Conservation (phyloP, 2,888 invertebrate genomes). For the Mesochorus sp. region DNA sequence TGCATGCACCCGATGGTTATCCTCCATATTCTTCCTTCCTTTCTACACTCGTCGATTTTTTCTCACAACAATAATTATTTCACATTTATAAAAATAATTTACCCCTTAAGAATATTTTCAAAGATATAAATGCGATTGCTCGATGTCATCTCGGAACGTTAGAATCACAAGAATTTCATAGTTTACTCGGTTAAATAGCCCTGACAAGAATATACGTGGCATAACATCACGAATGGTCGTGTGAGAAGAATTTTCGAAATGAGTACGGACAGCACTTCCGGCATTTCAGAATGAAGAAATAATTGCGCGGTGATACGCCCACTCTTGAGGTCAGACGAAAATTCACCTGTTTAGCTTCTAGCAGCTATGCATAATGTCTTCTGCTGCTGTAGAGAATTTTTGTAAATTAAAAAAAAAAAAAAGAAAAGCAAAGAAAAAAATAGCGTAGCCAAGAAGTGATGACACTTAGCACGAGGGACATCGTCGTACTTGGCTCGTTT, state of each 20-base stretch:
- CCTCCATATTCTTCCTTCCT: constrained; percentile 24
- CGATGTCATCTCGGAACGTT: not conserved
- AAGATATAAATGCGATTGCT: too few species aligned
- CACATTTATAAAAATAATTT: too few species aligned
- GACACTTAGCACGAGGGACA: constrained; percentile 42
- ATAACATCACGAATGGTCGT: not conserved
- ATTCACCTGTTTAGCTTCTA: not conserved
- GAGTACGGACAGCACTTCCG: constrained; percentile 46
- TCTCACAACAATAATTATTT: too few species aligned
- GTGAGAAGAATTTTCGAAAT: constrained; percentile 9
- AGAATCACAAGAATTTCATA: constrained; percentile 28
- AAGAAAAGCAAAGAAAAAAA: constrained; percentile 21
- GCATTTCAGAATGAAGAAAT: constrained; percentile 33
- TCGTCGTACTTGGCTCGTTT: constrained; percentile 53
- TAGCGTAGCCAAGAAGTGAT: constrained; percentile 27
- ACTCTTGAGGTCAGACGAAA: constrained; percentile 43
- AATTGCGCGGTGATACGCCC: constrained; percentile 28
- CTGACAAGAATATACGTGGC: constrained; percentile 18
- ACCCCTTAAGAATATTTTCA: too few species aligned
- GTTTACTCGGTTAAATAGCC: too few species aligned
- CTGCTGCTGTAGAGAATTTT: constrained; percentile 9
- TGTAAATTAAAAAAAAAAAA: not conserved
- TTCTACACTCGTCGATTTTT: not conserved
- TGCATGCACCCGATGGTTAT: constrained; percentile 29
- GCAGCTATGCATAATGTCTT: constrained; percentile 34